A percentile compares a stretch with the other conserved stretches of the same genome.
These are phyloP conservation scores for Eledone cirrhosa DNA, from an alignment of 2,888 invertebrate species.

Conservation along the genomic window DNA sequence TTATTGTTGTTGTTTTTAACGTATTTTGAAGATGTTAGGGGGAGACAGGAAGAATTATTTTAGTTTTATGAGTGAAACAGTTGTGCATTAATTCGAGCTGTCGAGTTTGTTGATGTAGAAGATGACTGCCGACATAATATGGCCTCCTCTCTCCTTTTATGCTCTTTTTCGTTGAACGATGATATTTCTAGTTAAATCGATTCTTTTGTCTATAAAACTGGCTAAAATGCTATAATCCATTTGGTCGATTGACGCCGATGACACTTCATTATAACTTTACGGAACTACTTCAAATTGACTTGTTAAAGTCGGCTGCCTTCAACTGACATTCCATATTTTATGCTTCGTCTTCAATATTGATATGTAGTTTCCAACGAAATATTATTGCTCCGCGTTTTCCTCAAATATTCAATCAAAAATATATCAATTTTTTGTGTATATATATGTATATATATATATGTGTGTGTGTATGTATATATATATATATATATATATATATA, in stretches of 20 bases:
- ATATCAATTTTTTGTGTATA: slow-evolving; percentile 6
- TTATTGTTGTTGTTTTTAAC: no score
- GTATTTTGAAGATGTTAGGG: no score
- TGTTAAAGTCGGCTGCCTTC: background rate
- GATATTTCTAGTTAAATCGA: background rate
- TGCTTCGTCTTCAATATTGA: slow-evolving; percentile 19
- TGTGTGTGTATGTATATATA: background rate
- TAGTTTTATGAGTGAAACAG: no score
- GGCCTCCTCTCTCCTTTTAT: no score
- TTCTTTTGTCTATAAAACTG: slow-evolving; percentile 22
- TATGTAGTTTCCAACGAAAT: slow-evolving; percentile 25
- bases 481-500: slow-evolving; percentile 18
- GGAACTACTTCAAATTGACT: slow-evolving; percentile 3
- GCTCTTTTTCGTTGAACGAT: background rate
- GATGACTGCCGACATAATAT: no score
- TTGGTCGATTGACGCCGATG: slow-evolving; percentile 22
- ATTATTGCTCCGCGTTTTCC: background rate
- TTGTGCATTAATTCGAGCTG: no score
- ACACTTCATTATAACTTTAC: slow-evolving; percentile 29
- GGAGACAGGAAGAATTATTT: no score
- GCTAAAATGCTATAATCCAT: slow-evolving; percentile 28
- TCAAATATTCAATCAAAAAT: slow-evolving; percentile 20
- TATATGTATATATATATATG: background rate
- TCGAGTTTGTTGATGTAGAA: no score
- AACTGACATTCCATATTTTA: background rate